phyloP scores from a whole-genome alignment of 2,888 invertebrate genomes.

The Ganaspis brasiliensis region DNA sequence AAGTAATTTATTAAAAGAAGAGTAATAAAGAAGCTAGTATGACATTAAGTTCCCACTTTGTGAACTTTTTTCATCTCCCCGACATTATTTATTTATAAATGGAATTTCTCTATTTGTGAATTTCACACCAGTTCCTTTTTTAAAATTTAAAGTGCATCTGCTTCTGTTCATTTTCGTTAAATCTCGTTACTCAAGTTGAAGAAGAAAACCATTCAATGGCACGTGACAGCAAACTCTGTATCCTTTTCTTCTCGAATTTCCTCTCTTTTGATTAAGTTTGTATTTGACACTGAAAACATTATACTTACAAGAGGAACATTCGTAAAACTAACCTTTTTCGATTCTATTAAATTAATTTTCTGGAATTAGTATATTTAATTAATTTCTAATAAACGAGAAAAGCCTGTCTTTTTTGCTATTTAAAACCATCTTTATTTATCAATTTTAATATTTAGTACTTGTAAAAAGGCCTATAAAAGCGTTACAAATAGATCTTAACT shows the following conservation, averaged over 20 bases:
- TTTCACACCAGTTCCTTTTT: background rate
- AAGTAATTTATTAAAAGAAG: slow-evolving; percentile 6
- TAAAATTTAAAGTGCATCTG: slow-evolving; percentile 8
- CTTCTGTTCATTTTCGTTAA: background rate
- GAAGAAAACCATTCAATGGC: background rate
- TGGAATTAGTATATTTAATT: too few relatives aligned
- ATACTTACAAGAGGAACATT: too few relatives aligned
- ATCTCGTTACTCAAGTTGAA: slow-evolving; percentile 22
- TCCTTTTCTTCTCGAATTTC: background rate
- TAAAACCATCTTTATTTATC: too few relatives aligned
- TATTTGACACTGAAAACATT: background rate
- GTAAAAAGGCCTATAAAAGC: too few relatives aligned
- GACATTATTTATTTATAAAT: background rate
- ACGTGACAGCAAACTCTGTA: slow-evolving; percentile 10
- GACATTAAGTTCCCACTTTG: background rate
- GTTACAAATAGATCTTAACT: too few relatives aligned
- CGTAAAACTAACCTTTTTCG: too few relatives aligned
- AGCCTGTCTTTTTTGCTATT: too few relatives aligned
- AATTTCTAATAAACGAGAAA: too few relatives aligned
- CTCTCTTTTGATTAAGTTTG: background rate
- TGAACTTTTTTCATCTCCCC: background rate
- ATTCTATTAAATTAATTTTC: too few relatives aligned
- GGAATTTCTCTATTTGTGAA: background rate
- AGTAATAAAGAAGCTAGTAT: slow-evolving; percentile 4
- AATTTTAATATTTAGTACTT: too few relatives aligned